phyloP scores from a whole-genome alignment of 92 coral and sea anemone genomes.

The Epizoanthus scotinus region DNA sequence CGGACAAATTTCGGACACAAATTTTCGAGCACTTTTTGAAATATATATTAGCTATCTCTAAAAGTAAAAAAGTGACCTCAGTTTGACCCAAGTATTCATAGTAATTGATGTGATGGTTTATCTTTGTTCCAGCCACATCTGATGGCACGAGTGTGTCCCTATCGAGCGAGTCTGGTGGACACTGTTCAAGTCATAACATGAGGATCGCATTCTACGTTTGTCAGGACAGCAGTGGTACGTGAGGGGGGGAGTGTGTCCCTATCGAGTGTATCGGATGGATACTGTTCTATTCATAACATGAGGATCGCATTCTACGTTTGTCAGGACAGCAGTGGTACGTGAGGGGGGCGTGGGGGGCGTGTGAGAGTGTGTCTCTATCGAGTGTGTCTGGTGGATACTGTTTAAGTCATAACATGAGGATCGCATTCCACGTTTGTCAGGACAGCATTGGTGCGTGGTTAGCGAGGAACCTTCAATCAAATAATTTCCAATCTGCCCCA shows the following conservation, averaged over 20 bases:
- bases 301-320: conserved; percentile 66
- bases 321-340: conserved; percentile 53
- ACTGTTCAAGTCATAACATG: conserved; percentile 72
- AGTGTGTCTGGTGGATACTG: conserved; percentile 67
- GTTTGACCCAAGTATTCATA: too few species aligned
- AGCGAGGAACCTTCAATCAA: background rate
- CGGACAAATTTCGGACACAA: background rate
- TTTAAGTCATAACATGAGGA: conserved; percentile 67
- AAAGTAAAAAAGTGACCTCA: background rate
- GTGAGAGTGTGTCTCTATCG: too few species aligned
- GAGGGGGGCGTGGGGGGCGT: too few species aligned
- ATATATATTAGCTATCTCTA: background rate
- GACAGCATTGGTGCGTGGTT: conserved; percentile 53
- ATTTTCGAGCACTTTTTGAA: background rate
- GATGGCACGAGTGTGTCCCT: conserved; percentile 62
- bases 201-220: conserved; percentile 66
- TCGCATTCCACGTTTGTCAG: conserved; percentile 59
- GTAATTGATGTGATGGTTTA: too few species aligned
- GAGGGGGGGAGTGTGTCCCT: too few species aligned
- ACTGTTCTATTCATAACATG: conserved; percentile 72
- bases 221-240: conserved; percentile 53
- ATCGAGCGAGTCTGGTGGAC: conserved; percentile 55
- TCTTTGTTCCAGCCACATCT: conserved; percentile 55
- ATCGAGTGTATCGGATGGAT: conserved; percentile 54
- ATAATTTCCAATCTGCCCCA: too few species aligned